These are phyloP conservation scores for Anguilla rostrata DNA, from an alignment of 2,113 vertebrate genomes.

Conservation along the genomic window DNA sequence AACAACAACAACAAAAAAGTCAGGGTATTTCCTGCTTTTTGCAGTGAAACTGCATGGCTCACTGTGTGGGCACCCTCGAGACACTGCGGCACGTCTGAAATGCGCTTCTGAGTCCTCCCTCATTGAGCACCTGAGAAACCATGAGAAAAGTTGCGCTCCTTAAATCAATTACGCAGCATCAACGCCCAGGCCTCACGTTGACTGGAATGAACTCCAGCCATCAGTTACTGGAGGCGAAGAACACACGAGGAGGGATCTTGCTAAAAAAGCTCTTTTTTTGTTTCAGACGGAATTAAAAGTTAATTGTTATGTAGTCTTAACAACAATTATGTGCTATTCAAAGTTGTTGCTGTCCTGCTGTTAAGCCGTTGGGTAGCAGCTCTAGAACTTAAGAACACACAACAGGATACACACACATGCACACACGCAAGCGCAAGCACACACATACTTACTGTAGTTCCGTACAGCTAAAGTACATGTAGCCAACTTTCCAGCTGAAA, in stretches of 20 bases:
- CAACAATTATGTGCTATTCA: too few relatives aligned
- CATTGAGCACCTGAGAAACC: background rate
- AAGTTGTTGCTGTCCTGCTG: too few relatives aligned
- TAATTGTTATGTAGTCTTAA: too few relatives aligned
- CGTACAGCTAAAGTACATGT: background rate
- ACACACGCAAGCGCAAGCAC: background rate
- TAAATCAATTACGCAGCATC: background rate
- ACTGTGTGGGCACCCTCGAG: background rate
- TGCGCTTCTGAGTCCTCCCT: background rate
- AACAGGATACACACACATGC: too few relatives aligned
- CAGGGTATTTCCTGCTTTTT: background rate
- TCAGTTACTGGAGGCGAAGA: background rate
- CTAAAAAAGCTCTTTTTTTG: background rate
- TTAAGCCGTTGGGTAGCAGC: too few relatives aligned
- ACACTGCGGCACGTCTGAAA: background rate
- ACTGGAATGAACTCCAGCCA: background rate
- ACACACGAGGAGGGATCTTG: background rate
- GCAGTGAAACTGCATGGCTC: background rate
- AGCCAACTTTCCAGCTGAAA: background rate
- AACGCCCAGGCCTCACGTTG: background rate
- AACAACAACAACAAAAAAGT: background rate
- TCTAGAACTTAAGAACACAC: too few relatives aligned
- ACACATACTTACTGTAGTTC: background rate
- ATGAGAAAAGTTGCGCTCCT: background rate
- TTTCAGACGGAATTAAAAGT: too few relatives aligned